Conservation (phyloP, 2,888 invertebrate species). For the Papilio elwesi region DNA sequence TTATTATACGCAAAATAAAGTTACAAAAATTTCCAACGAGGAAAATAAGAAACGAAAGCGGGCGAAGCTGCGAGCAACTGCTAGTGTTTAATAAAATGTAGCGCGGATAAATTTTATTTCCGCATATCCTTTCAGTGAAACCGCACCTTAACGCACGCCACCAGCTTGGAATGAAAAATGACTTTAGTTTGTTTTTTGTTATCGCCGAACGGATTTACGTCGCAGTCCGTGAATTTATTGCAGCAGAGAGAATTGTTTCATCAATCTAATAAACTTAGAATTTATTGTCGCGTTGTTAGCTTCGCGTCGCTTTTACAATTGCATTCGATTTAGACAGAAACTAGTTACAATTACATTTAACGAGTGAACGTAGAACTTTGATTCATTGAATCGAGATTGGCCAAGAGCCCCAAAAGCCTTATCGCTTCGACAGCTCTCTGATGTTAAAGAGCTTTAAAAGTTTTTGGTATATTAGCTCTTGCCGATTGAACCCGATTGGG, state of each 20-base stretch:
- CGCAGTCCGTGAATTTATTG: slow-evolving; percentile 29
- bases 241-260: slow-evolving; percentile 24
- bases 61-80: too few species aligned
- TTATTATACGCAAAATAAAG: too few species aligned
- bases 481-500: too few species aligned
- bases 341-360: neutral
- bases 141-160: neutral
- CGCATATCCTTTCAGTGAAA: neutral
- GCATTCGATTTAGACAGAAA: neutral
- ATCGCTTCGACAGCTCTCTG: too few species aligned
- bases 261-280: slow-evolving; percentile 26
- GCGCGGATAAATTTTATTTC: neutral
- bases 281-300: neutral
- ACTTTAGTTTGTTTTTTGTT: slow-evolving; percentile 15
- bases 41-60: too few species aligned
- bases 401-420: neutral
- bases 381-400: neutral
- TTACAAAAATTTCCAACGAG: too few species aligned
- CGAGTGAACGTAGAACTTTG: neutral
- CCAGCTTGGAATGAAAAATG: slow-evolving; percentile 18
- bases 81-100: too few species aligned
- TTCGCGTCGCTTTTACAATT: neutral
- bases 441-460: too few species aligned
- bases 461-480: too few species aligned
- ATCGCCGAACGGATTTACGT: slow-evolving; percentile 30